Base-by-base conservation (phyloP, 2,113 vertebrate species). In the Alosa alosa region DNA sequence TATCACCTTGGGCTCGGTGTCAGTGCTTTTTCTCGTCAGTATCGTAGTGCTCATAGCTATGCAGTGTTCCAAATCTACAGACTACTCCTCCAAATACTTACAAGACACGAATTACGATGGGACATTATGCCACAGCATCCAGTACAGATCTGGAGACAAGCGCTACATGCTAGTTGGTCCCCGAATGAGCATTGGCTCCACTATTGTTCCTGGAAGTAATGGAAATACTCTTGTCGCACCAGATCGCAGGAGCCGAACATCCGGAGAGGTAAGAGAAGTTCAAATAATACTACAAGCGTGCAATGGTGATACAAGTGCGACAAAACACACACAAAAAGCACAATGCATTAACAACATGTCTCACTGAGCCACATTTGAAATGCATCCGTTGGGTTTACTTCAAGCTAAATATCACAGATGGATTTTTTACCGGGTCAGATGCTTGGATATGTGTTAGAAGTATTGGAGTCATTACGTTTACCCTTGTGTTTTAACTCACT, bases 221-320 rank as follows among this genome's bases (percentile, higher is more conserved):
- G 89, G 84, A 3, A 90, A 90, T 64, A 90, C 87, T 44, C 84
- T 91, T 0, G 84, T 91, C 0, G 84, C 92, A 0, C 88, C 89
- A 41, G 90, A 90, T 17, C 75, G 52, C 9, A 90, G 87, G 64
- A 85, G 75, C 0, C 89, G 15, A 0, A 0, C 41, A 31, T 89
- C 88, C 31, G 88, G 57, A 18, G 92, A 93, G 90, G 92, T 93
- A 91, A 90, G 90, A 15, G 22, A 17, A 41, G 36, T 39, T 3
- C 0, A 78, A 31, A 72, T 72, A 13, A 25, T 13, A 17, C 25
- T 20, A 22, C 55, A 18, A 60, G 22, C 18, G 18, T 22, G 55
- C 55, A 5, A 60, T 60, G 55, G 55, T 20, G 55, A 60, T 20
- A 22, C 18, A 60, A 60, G 18, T 5, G 55, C 20, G 0, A 20